Percentiles rank a stretch among this genome's conserved stretches.
Evolutionary conservation across 2,888 invertebrate species (phyloP).

Genomic region (Eupelmus urozonus): DNA sequence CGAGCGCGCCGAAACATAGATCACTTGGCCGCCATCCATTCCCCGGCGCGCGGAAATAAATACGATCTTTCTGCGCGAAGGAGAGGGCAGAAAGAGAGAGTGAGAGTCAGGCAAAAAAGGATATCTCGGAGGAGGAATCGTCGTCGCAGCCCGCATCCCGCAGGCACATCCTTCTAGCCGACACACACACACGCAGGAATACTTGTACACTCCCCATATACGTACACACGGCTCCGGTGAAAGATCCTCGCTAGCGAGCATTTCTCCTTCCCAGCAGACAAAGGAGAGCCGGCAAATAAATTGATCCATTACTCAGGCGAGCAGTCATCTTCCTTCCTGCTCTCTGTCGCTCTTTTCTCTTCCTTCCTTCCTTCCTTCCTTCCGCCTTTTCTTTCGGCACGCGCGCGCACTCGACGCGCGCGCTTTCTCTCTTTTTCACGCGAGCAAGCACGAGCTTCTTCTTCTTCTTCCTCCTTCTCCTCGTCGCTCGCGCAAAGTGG

Average conservation of each 20-base stretch:
- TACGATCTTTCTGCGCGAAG: constrained; percentile 66
- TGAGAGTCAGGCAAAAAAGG: constrained; percentile 60
- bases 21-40: constrained; percentile 70
- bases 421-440: constrained; percentile 36
- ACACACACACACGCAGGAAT: constrained; percentile 65
- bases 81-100: constrained; percentile 59
- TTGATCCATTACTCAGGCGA: constrained; percentile 76
- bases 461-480: constrained; percentile 1
- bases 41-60: constrained; percentile 72
- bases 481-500: not conserved
- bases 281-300: constrained; percentile 71
- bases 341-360: constrained; percentile 45
- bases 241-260: too few relatives aligned
- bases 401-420: not conserved
- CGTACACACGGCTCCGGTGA: not conserved
- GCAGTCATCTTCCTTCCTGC: constrained; percentile 73
- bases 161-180: constrained; percentile 73
- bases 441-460: too few relatives aligned
- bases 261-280: constrained; percentile 46
- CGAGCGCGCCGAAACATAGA: constrained; percentile 68
- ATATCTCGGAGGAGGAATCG: constrained; percentile 51
- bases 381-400: constrained; percentile 49
- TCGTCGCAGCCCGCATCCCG: constrained; percentile 71
- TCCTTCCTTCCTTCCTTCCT: constrained; percentile 56
- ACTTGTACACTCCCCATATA: constrained; percentile 45